phyloP scores from a whole-genome alignment of 2,113 vertebrate species.

The Elgaria multicarinata region DNA sequence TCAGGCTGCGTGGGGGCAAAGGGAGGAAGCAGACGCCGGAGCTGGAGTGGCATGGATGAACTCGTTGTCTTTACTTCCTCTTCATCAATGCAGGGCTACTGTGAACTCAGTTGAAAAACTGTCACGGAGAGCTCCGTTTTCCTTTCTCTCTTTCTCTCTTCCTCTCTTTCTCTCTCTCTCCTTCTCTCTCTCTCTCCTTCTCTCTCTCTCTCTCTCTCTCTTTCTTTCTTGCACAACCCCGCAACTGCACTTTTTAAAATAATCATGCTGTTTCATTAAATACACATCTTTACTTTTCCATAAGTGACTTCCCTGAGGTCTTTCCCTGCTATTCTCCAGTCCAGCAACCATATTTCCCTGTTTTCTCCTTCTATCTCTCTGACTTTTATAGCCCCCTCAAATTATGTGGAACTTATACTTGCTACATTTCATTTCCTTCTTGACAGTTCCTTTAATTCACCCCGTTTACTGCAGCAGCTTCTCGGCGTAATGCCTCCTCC shows the following conservation, averaged over 20 bases:
- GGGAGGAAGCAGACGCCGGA: neutral
- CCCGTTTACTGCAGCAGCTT: constrained; percentile 12
- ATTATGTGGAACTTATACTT: neutral
- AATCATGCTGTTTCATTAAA: constrained; percentile 57
- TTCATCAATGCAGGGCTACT: constrained; percentile 11
- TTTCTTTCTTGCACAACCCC: constrained; percentile 12
- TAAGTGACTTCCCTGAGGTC: constrained; percentile 42
- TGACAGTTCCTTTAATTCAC: constrained; percentile 45
- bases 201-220: constrained; percentile 29
- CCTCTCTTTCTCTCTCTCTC: constrained; percentile 14
- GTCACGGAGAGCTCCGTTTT: constrained; percentile 9
- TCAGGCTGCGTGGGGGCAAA: constrained; percentile 15
- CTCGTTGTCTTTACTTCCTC: constrained; percentile 21
- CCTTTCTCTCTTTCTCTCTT: constrained; percentile 28
- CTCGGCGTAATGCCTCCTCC: constrained; percentile 30
- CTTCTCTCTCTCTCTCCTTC: constrained; percentile 27
- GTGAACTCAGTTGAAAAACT: constrained; percentile 13
- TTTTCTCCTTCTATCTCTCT: constrained; percentile 13
- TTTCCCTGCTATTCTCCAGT: constrained; percentile 39
- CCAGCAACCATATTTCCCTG: constrained; percentile 20
- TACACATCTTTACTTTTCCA: constrained; percentile 60
- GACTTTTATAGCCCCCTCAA: constrained; percentile 33
- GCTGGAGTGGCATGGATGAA: neutral
- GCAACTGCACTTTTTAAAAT: constrained; percentile 52
- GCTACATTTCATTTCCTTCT: constrained; percentile 44